These are phyloP conservation scores for Empis stercorea DNA, from an alignment of 2,888 invertebrate species.

Conservation along the genomic window DNA sequence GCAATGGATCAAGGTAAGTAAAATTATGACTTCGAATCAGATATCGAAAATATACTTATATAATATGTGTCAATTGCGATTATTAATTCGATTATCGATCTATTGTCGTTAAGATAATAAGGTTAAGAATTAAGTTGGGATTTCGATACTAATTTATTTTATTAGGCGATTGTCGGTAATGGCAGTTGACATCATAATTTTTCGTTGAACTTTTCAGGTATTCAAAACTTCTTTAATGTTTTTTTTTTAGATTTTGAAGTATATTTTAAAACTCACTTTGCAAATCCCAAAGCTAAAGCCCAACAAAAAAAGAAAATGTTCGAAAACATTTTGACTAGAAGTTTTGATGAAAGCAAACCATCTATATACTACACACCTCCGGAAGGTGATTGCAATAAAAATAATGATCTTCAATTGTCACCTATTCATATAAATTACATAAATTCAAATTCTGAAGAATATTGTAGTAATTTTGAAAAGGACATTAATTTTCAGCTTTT, in stretches of 20 bases:
- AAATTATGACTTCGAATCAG: too few relatives aligned
- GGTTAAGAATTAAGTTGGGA: too few relatives aligned
- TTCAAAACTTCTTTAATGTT: background rate
- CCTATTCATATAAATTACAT: constrained; percentile 7
- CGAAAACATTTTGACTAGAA: constrained; percentile 23
- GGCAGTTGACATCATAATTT: too few relatives aligned
- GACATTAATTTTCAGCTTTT: too few relatives aligned
- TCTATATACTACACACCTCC: constrained; percentile 72
- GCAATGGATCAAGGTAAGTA: constrained; percentile 31
- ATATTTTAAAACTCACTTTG: constrained; percentile 32
- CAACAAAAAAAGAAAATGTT: constrained; percentile 25
- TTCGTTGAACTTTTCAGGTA: too few relatives aligned
- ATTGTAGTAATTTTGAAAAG: background rate
- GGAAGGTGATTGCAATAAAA: background rate
- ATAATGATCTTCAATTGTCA: constrained; percentile 3
- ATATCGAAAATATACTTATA: too few relatives aligned
- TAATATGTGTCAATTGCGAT: too few relatives aligned
- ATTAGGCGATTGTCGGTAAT: too few relatives aligned
- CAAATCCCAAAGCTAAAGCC: constrained; percentile 20
- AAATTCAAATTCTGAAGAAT: background rate
- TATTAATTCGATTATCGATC: too few relatives aligned
- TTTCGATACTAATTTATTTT: too few relatives aligned
- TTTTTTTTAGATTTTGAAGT: constrained; percentile 29
- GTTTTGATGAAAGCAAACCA: constrained; percentile 44
- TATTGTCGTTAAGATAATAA: too few relatives aligned